phyloP scores from a whole-genome alignment of 30 jellyfish, hydroid and myxozoan species.

The Aurelia coerulea region DNA sequence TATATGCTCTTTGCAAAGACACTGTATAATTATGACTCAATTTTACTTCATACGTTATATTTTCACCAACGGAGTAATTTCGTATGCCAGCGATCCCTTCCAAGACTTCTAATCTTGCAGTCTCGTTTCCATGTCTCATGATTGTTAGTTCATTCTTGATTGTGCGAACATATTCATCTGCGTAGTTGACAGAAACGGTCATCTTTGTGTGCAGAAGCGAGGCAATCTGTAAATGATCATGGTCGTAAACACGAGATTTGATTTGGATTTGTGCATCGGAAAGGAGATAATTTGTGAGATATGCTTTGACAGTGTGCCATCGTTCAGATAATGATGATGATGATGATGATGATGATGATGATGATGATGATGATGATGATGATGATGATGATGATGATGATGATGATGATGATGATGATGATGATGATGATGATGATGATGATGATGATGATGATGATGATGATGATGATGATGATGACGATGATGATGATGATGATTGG shows the following conservation, averaged over 20 bases:
- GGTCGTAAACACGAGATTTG: slow-evolving; percentile 32
- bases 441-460: too few species aligned
- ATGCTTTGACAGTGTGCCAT: neutral
- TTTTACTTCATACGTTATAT: slow-evolving; percentile 4
- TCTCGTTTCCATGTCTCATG: slow-evolving; percentile 16
- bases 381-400: too few species aligned
- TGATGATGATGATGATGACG: too few species aligned
- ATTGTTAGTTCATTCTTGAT: neutral
- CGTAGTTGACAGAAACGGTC: slow-evolving; percentile 14
- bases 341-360: neutral
- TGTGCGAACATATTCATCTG: slow-evolving; percentile 12
- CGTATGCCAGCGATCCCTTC: neutral
- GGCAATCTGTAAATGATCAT: slow-evolving; percentile 8
- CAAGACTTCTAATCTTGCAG: neutral
- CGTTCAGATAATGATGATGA: neutral
- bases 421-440: too few species aligned
- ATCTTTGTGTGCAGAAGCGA: neutral
- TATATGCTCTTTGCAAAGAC: slow-evolving; percentile 41
- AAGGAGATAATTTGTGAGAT: slow-evolving; percentile 9
- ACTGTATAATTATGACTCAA: neutral
- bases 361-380: too few species aligned
- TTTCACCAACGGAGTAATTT: slow-evolving; percentile 32
- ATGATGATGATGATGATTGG: neutral
- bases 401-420: too few species aligned
- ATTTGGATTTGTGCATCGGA: slow-evolving; percentile 30